Percentiles rank a stretch among this genome's conserved stretches.
phyloP scores from a whole-genome alignment of 2,113 vertebrate genomes.

The Xyliphius kryptos region DNA sequence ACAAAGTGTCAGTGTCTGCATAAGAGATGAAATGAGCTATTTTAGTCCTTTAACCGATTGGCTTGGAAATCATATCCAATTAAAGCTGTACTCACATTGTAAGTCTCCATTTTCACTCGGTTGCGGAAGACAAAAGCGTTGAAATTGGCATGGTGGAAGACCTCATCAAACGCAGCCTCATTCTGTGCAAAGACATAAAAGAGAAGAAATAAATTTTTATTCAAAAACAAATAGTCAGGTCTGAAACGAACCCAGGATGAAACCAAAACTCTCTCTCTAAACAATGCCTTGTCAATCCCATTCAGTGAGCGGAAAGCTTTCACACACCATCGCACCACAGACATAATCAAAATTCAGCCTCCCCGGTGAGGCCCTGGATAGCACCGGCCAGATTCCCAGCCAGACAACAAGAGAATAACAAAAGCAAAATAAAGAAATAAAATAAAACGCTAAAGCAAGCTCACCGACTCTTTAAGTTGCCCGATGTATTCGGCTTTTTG shows the following conservation, averaged over 20 bases:
- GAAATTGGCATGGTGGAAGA: slow-evolving; percentile 91
- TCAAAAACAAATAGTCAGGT: slow-evolving; percentile 5
- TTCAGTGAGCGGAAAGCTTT: too few species aligned
- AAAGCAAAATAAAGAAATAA: not conserved
- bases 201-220: not conserved
- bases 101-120: slow-evolving; percentile 89
- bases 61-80: slow-evolving; percentile 16
- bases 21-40: not conserved
- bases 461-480: slow-evolving; percentile 87
- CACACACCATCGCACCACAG: slow-evolving; percentile 1
- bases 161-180: slow-evolving; percentile 83
- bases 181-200: slow-evolving; percentile 68
- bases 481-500: slow-evolving; percentile 83
- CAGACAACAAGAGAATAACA: not conserved
- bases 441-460: slow-evolving; percentile 27
- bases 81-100: slow-evolving; percentile 78
- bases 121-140: slow-evolving; percentile 80
- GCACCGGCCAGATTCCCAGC: slow-evolving; percentile 7
- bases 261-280: not conserved
- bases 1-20: too few species aligned
- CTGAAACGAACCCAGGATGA: not conserved
- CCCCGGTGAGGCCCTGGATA: not conserved
- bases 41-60: not conserved
- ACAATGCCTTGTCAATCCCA: too few species aligned
- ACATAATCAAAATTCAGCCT: slow-evolving; percentile 7